phyloP scores from a whole-genome alignment of 2,888 invertebrate genomes.

The Romanomermis culicivorax region DNA sequence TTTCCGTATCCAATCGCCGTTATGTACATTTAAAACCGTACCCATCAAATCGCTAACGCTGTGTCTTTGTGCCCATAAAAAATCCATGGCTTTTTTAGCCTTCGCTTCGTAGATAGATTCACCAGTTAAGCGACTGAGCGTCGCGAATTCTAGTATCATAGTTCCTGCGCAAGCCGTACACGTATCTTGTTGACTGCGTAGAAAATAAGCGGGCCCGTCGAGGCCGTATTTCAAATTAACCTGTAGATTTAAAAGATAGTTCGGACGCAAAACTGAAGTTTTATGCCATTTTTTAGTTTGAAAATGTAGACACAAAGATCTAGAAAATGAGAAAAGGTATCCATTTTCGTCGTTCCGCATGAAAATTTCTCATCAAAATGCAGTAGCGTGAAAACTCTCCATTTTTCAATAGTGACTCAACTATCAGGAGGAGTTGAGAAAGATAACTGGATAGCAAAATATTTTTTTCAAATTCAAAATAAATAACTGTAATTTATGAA shows the following conservation, averaged over 20 bases:
- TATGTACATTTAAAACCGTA: constrained; percentile 86
- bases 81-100: constrained; percentile 85
- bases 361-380: too few relatives aligned
- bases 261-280: too few relatives aligned
- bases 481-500: too few relatives aligned
- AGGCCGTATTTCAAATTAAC: constrained; percentile 25
- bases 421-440: too few relatives aligned
- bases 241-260: constrained; percentile 10
- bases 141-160: constrained; percentile 89
- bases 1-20: constrained; percentile 86
- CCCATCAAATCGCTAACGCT: constrained; percentile 77
- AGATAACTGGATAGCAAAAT: too few relatives aligned
- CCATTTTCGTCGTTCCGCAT: too few relatives aligned
- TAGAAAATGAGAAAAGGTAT: too few relatives aligned
- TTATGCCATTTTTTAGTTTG: too few relatives aligned
- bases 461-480: too few relatives aligned
- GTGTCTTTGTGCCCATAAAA: constrained; percentile 80
- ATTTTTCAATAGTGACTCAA: too few relatives aligned
- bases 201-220: constrained; percentile 19
- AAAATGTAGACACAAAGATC: too few relatives aligned
- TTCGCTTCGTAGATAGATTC: constrained; percentile 76
- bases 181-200: constrained; percentile 42
- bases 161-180: constrained; percentile 97
- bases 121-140: constrained; percentile 67
- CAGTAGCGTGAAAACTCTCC: too few relatives aligned